These are phyloP conservation scores for Suricata suricatta DNA, from an alignment of 2,113 vertebrate genomes.

Conservation along the genomic window DNA sequence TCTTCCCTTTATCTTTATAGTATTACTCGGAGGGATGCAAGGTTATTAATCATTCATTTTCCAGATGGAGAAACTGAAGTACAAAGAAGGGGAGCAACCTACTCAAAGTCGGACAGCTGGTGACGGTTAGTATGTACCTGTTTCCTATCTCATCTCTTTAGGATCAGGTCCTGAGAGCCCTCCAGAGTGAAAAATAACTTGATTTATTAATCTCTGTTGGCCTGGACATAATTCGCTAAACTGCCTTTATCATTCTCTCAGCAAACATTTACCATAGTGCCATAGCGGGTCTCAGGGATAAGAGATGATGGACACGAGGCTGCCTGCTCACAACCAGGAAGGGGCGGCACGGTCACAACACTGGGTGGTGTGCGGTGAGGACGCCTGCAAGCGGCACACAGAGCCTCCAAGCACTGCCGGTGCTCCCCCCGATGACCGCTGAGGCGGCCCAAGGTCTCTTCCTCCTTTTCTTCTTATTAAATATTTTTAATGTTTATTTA, in stretches of 20 bases:
- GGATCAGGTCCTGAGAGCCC: conserved; percentile 1
- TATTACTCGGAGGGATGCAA: not conserved
- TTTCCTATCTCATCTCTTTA: not conserved
- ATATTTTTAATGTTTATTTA: too few relatives aligned
- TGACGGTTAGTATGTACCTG: not conserved
- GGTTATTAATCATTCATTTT: conserved; percentile 55
- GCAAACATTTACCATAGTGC: conserved; percentile 2
- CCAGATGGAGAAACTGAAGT: conserved; percentile 50
- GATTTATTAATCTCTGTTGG: conserved; percentile 17
- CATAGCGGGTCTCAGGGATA: not conserved
- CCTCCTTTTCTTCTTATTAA: too few relatives aligned
- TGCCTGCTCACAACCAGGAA: not conserved
- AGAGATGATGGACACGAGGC: not conserved
- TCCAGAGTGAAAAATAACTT: not conserved
- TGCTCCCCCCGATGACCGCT: not conserved
- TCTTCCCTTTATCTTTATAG: not conserved
- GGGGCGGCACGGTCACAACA: not conserved
- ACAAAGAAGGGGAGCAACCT: not conserved
- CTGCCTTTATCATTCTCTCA: not conserved
- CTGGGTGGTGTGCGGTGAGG: not conserved
- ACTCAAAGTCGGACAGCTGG: not conserved
- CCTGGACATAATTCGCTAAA: conserved; percentile 7
- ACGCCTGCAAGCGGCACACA: not conserved
- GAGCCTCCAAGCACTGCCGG: not conserved
- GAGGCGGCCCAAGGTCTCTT: not conserved